These are phyloP conservation scores for Abscondita cerata DNA, from an alignment of 2,888 invertebrate genomes.

Conservation along the genomic window DNA sequence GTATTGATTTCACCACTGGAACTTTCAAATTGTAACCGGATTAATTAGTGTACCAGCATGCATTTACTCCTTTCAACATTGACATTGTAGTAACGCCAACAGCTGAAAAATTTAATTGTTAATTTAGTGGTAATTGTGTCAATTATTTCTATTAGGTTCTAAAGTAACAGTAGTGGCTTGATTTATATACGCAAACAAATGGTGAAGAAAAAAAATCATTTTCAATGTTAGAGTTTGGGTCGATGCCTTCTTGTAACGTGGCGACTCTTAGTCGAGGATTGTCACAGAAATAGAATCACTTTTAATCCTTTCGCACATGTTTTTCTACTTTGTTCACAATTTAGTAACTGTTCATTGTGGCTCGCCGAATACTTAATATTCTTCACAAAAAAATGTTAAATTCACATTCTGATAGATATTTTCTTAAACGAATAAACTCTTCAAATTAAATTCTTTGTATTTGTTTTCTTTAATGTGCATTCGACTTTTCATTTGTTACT, in stretches of 20 bases:
- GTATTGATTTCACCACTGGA: too few species aligned
- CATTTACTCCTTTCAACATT: too few species aligned
- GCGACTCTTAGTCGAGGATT: conserved; percentile 29
- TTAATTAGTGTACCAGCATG: too few species aligned
- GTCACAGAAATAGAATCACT: conserved; percentile 30
- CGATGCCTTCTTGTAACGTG: conserved; percentile 28
- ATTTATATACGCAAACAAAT: conserved; percentile 23
- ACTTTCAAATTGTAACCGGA: too few species aligned
- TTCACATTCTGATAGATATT: too few species aligned
- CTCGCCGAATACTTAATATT: too few species aligned
- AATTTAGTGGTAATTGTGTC: conserved; percentile 13
- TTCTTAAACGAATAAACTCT: too few species aligned
- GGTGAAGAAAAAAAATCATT: conserved; percentile 15
- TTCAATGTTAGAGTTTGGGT: conserved; percentile 23
- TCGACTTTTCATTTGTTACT: too few species aligned
- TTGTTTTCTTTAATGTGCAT: too few species aligned
- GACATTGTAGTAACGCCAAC: not conserved
- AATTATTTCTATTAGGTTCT: conserved; percentile 22
- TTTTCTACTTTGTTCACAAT: conserved; percentile 1
- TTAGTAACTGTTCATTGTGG: too few species aligned
- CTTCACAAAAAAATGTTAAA: too few species aligned
- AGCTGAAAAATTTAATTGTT: conserved; percentile 11
- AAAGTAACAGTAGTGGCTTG: conserved; percentile 10
- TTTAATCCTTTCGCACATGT: conserved; percentile 25
- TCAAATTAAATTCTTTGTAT: too few species aligned